Base-by-base conservation (phyloP, 2,113 vertebrate species). In the Brachyhypopomus gauderio region DNA sequence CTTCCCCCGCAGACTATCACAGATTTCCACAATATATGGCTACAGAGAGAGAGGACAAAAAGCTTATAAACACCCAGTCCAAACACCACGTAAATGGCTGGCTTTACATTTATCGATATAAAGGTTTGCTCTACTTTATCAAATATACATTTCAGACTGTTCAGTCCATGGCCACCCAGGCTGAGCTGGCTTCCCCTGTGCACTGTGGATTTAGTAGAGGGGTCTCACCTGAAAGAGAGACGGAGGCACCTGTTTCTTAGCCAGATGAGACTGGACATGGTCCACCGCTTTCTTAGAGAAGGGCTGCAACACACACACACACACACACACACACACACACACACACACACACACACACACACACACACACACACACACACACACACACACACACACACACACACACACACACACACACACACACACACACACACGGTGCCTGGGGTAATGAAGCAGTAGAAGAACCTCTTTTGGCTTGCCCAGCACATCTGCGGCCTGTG, bases 11-110 rank as follows among this genome's bases (percentile, higher is more conserved):
- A 99, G 93, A 88, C 98, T 99, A 90, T 97, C 96, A 76, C 96
- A 98, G 67, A 99, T 99, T 93, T 99, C 98, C 92, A 98, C 94
- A 82, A 99, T 96, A 91, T 99, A 99, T 17, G 92, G 93, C 93
- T 94, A 84, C 34, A 14, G 17, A 73, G 23, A 27, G 67, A 20
- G 6, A 64, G 25, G 55, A 52, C 20, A 85, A 9, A 86, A 6
- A 81, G 79, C 60, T 66, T 38, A 62, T 69, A 23, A 83, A 9
- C 56, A 17, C 20, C 17, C 17, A 8, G 16, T 0, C 0, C 3
- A 59, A 69, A 60, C n/a, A 58, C 6, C 17, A 16, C 36, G 11
- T 17, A 52, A 9, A 48, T 25, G 12, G 4, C 20, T 48, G 36
- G 25, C 3, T 34, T 66, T 52, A 52, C 12, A 30, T 30, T 30